A percentile compares a stretch with the other conserved stretches of the same genome.
Evolutionary conservation across 2,888 invertebrate genomes (phyloP).

Genomic region (Lepetodrilus schrolli): DNA sequence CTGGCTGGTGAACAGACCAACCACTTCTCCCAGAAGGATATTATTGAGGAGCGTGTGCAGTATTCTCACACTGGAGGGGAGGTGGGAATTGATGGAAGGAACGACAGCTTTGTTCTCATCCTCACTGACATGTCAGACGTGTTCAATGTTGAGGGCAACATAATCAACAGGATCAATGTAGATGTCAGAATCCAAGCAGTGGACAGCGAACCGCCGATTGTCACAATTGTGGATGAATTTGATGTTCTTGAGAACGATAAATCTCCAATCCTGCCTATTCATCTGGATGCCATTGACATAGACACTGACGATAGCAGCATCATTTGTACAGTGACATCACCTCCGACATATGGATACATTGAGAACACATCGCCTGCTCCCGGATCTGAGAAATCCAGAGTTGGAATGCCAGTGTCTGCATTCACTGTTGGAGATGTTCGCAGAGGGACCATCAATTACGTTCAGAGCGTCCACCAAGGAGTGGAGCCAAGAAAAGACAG

Average conservation of each 20-base stretch:
- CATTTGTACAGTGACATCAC: constrained; percentile 67
- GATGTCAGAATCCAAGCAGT: constrained; percentile 68
- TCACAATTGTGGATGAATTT: constrained; percentile 57
- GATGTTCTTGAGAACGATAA: constrained; percentile 70
- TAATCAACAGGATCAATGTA: constrained; percentile 61
- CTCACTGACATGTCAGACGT: constrained; percentile 65
- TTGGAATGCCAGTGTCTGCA: constrained; percentile 69
- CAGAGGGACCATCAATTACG: constrained; percentile 69
- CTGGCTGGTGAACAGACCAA: constrained; percentile 54
- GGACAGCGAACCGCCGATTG: constrained; percentile 69
- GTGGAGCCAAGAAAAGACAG: constrained; percentile 71
- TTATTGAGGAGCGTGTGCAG: constrained; percentile 57
- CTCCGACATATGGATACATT: constrained; percentile 72
- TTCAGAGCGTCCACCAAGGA: constrained; percentile 74
- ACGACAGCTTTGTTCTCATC: constrained; percentile 68
- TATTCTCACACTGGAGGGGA: constrained; percentile 72
- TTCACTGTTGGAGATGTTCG: constrained; percentile 70
- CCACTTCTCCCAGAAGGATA: constrained; percentile 70
- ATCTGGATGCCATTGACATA: constrained; percentile 68
- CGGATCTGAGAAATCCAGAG: constrained; percentile 69
- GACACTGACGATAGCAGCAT: constrained; percentile 70
- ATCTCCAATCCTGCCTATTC: constrained; percentile 56
- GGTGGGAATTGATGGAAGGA: constrained; percentile 58
- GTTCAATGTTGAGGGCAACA: constrained; percentile 61
- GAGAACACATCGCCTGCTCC: constrained; percentile 72